Base-by-base conservation (phyloP, 1,140 invertebrate species). In the Triops cancriformis region DNA sequence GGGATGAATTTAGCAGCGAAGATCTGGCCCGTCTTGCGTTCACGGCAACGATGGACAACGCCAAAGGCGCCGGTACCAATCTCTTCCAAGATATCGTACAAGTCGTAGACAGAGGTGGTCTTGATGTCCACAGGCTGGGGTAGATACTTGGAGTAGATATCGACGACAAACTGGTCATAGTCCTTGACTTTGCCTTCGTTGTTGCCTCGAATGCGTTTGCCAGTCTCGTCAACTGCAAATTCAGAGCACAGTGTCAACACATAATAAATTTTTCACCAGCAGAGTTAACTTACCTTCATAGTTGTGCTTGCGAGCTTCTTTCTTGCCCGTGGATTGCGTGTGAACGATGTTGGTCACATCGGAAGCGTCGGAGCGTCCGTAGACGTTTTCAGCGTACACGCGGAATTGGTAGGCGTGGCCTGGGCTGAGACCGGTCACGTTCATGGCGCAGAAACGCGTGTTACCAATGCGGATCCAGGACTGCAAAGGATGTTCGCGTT, bases 1-100 rank as follows among this genome's bases (percentile, higher is more conserved):
- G 96, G 96, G 82, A 99, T 98, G 85, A 99, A 99, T 86, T 99
- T 99, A 64, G 97, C 98, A 0, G 98, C 98, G 85, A 98, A 99
- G 73, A 95, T 95, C 83, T 97, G 95, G 18, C 97, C 97, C 74
- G 96, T 98, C 31, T 94, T 90, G 80, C 95, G 91, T 86, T 99
- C 98, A 26, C 96, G 89, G 84, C 97, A 99, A 37, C 98, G 89
- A 83, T 99, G 98, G 0, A 99, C 98, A 28, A 99, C 97, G 76
- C 98, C 98, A 85, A 99, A 99, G 6, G 98, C 97, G 73, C 98
- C 98, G 80, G 94, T 97, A 82, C 98, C 98, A 82, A 99, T 97
- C 89, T 99, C 98, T 86, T 99, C 98, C 23, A 99, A 87, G 79
- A 99, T 98, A 82, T 99, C 98, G 84, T 99, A 99, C 82, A 93